Base-by-base conservation (phyloP, 2,113 vertebrate genomes). In the Apaloderma vittatum region DNA sequence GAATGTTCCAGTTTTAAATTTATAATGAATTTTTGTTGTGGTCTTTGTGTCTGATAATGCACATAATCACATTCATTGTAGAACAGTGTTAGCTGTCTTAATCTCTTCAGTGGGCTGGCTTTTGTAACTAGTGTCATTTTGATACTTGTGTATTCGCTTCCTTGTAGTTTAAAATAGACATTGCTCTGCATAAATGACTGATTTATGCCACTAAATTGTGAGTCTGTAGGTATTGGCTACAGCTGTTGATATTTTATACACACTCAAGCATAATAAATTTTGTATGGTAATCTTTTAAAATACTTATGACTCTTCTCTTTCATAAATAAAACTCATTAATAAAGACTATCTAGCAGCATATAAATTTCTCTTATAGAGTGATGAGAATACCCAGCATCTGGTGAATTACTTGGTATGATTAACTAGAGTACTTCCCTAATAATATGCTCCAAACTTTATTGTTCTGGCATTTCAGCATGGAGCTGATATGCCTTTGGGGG, bases 81-180 rank as follows among this genome's bases (percentile, higher is more conserved):
- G 90, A 95, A 48, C 36, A 65, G 48, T 32, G 52, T 92, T 93
- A 77, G 27, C 58, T 93, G 54, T 51, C 46, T 70, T 93, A 61
- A 76, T 90, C 58, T 68, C 27, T 79, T 80, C 37, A 46, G 46
- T 58, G 70, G 81, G 30, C 55, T 91, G 76, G 46, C 22, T 86
- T 93, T 91, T 94, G 63, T 70, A 40, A 65, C 54, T 30, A 46
- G 12, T 82, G 40, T 82, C 91, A 61, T 67, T 96, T 75, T 86
- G 85, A 90, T 91, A 79, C 36, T 66, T 89, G 13, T 85, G 21
- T 73, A 7, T 91, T 88, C 18, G 26, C 51, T 95, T 54, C 73
- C 36, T 79, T 72, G 30, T 67, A 59, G 30, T 91, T 88, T 88
- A 82, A 82, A 90, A 36, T 43, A 83, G 78, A 26, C n/a, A 34